Conservation (phyloP, 2,797 vertebrate species). For the Centropyge bicolor region DNA sequence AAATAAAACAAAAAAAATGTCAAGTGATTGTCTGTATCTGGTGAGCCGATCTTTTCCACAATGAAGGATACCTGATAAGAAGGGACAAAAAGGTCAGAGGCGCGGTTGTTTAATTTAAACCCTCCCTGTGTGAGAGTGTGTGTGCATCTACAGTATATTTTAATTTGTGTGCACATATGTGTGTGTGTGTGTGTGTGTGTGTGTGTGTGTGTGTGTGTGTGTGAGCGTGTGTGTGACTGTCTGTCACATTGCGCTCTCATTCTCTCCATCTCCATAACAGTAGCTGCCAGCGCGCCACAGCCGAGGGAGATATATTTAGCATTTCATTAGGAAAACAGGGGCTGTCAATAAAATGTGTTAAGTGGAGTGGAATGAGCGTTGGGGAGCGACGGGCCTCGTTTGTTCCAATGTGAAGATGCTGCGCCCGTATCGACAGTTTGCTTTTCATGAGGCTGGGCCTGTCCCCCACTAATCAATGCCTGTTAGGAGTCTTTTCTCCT, state of each 20-base stretch:
- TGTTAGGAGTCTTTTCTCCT: constrained; percentile 85
- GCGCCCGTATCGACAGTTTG: constrained; percentile 83
- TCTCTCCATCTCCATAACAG: constrained; percentile 84
- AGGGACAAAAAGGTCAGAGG: constrained; percentile 76
- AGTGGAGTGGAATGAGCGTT: constrained; percentile 85
- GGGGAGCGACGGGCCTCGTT: constrained; percentile 82
- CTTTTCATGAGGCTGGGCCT: constrained; percentile 82
- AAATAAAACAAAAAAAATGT: constrained; percentile 68
- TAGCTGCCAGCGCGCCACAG: constrained; percentile 76
- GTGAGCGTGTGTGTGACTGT: constrained; percentile 32
- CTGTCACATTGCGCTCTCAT: constrained; percentile 79
- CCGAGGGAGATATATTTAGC: constrained; percentile 85
- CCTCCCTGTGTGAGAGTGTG: constrained; percentile 13
- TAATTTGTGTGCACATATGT: constrained; percentile 22
- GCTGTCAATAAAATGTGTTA: constrained; percentile 87
- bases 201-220: constrained; percentile 18
- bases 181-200: constrained; percentile 42
- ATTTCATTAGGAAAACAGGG: constrained; percentile 87
- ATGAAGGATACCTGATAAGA: constrained; percentile 77
- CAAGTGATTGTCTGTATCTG: constrained; percentile 66
- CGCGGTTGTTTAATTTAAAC: constrained; percentile 71
- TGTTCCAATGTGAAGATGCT: constrained; percentile 85
- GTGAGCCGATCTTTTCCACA: constrained; percentile 61
- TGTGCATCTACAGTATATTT: constrained; percentile 32
- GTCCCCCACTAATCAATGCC: constrained; percentile 82